phyloP scores from a whole-genome alignment of 2,113 vertebrate genomes.

The Hydrolagus affinis region DNA sequence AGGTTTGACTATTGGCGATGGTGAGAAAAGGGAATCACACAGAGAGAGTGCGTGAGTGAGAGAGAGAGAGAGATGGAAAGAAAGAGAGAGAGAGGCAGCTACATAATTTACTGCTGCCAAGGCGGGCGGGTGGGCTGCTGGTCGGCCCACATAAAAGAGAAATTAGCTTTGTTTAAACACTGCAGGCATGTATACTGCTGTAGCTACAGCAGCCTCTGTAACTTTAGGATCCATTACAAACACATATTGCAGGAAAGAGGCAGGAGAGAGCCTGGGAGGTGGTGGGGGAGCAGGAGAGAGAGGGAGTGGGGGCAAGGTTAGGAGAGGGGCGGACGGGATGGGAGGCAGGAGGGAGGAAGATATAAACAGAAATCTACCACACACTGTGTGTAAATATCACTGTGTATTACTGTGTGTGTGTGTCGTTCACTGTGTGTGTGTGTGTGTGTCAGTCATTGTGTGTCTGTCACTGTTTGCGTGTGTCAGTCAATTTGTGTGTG shows the following conservation, averaged over 20 bases:
- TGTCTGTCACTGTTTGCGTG: too few species aligned
- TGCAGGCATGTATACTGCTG: background rate
- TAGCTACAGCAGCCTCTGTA: background rate
- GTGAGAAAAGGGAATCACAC: too few species aligned
- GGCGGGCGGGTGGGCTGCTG: too few species aligned
- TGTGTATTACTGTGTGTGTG: too few species aligned
- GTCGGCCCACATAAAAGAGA: slow-evolving; percentile 1
- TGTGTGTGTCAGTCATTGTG: too few species aligned
- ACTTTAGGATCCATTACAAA: too few species aligned
- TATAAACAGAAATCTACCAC: background rate
- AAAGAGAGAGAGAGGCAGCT: too few species aligned
- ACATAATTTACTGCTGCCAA: background rate
- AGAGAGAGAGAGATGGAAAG: too few species aligned
- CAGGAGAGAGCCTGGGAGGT: background rate
- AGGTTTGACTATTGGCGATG: background rate
- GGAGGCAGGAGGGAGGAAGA: background rate
- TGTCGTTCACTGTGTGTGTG: too few species aligned
- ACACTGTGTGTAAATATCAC: too few species aligned
- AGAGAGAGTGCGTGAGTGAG: too few species aligned
- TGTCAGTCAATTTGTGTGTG: background rate
- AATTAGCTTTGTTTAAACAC: background rate
- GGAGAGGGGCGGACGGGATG: background rate
- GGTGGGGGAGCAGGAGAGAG: background rate
- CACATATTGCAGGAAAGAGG: background rate
- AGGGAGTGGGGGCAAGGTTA: background rate